Evolutionary conservation across 2,888 invertebrate genomes (phyloP), one percentile per base, ranked within the genome.

Genomic region (Anarsia innoxiella): DNA sequence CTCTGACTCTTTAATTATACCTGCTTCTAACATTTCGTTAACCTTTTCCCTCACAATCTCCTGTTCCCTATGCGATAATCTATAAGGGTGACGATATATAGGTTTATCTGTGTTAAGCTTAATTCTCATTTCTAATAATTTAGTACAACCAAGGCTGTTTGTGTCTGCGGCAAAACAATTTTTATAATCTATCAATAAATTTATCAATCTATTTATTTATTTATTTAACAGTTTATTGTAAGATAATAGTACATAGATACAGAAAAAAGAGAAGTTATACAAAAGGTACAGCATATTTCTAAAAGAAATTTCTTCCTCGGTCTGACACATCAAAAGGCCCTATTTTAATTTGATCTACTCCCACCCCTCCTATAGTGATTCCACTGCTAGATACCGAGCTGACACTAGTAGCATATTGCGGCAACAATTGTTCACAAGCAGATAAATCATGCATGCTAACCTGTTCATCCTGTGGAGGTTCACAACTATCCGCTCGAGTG

Each of bases 1-100:
- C 4, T 44, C 42, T 0, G 50, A 52, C 16, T 51, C 48, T 31
- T 33, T 39, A 2, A 56, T 50, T 10, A 59, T 52, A 15, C 50
- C 53, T 0, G 52, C 52, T 2, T 36, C 39, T 40, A 55, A 34
- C 13, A 54, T 33, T 3, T 54, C 53, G 6, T 25, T 4, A 2
- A 53, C 12, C 40, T 49, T 53, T 1, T 41, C 33, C 2, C 12
- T 39, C 1, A 47, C 42, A 12, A 39, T 40, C 35, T 33, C 36
- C 23, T 33, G 37, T 23, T 45, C 45, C 12, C 10, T 32, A 4
- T 43, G 46, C 2, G 46, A 40, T 5, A 42, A 11, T n/a, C 40
- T 28, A 39, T 53, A 53, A 4, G 49, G 51, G 9, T 32, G 37
- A 2, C 39, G 38, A 30, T 45, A 37, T 2, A 49, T 30, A 1